These are phyloP conservation scores for Campoplex nolae DNA, from an alignment of 2,888 invertebrate species.

Conservation along the genomic window DNA sequence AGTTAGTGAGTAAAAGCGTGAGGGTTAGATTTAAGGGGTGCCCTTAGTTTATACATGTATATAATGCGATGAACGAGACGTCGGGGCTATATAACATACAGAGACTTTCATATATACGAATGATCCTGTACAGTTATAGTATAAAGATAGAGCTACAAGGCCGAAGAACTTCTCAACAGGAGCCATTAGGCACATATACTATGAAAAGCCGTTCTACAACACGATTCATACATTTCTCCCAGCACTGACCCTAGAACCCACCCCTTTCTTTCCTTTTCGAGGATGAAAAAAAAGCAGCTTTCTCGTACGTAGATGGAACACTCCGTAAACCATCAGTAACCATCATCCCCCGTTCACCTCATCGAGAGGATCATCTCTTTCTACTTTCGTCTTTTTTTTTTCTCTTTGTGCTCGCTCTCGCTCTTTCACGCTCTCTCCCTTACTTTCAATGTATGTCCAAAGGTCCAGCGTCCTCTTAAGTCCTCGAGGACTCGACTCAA, in stretches of 20 bases:
- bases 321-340: slow-evolving; percentile 61
- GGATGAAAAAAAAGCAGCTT: slow-evolving; percentile 77
- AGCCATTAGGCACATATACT: slow-evolving; percentile 81
- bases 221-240: slow-evolving; percentile 83
- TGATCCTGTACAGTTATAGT: slow-evolving; percentile 46
- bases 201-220: slow-evolving; percentile 81
- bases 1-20: slow-evolving; percentile 69
- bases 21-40: slow-evolving; percentile 79
- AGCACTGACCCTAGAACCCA: slow-evolving; percentile 2
- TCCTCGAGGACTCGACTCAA: slow-evolving; percentile 39
- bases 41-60: slow-evolving; percentile 19
- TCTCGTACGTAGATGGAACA: slow-evolving; percentile 71
- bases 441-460: slow-evolving; percentile 10
- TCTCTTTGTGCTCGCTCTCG: not conserved
- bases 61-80: slow-evolving; percentile 45
- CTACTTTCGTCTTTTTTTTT: not conserved
- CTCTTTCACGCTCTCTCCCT: not conserved
- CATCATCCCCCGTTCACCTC: slow-evolving; percentile 65
- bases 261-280: slow-evolving; percentile 69
- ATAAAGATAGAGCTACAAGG: slow-evolving; percentile 66
- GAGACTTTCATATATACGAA: slow-evolving; percentile 38
- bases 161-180: slow-evolving; percentile 77
- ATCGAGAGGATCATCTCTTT: slow-evolving; percentile 64
- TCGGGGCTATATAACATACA: slow-evolving; percentile 25
- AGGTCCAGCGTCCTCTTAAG: slow-evolving; percentile 36